These are phyloP conservation scores for Cebidichthys violaceus DNA, from an alignment of 2,113 vertebrate species.

Conservation along the genomic window DNA sequence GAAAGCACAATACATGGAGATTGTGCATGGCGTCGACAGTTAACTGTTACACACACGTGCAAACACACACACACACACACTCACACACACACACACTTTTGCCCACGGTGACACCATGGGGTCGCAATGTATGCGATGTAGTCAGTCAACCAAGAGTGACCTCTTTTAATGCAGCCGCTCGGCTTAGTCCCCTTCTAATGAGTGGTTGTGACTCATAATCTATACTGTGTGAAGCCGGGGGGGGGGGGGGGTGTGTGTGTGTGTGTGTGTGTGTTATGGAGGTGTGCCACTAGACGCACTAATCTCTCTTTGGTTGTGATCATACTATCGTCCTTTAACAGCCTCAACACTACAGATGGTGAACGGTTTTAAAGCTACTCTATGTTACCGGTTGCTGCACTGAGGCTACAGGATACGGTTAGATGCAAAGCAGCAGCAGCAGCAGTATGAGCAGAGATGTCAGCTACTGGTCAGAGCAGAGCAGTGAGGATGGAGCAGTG, in stretches of 20 bases:
- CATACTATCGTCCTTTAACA: background rate
- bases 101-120: conserved; percentile 41
- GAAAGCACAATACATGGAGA: conserved; percentile 14
- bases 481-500: too few species aligned
- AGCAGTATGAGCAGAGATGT: background rate
- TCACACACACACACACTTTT: conserved; percentile 7
- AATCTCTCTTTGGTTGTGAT: background rate
- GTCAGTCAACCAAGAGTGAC: conserved; percentile 63
- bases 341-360: background rate
- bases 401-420: background rate
- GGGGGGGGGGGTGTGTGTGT: conserved; percentile 37
- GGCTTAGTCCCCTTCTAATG: conserved; percentile 66
- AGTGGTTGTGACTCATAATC: conserved; percentile 70
- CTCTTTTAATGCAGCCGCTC: conserved; percentile 59
- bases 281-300: background rate
- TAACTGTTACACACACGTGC: background rate
- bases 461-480: too few species aligned
- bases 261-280: conserved; percentile 19
- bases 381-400: background rate
- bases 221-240: conserved; percentile 56
- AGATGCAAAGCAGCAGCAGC: background rate
- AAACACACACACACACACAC: background rate
- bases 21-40: conserved; percentile 7
- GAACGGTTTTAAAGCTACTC: background rate
- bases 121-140: conserved; percentile 48